These are phyloP conservation scores for Sebastes kiyomatsui DNA, from an alignment of 2,797 vertebrate genomes.

Conservation along the genomic window DNA sequence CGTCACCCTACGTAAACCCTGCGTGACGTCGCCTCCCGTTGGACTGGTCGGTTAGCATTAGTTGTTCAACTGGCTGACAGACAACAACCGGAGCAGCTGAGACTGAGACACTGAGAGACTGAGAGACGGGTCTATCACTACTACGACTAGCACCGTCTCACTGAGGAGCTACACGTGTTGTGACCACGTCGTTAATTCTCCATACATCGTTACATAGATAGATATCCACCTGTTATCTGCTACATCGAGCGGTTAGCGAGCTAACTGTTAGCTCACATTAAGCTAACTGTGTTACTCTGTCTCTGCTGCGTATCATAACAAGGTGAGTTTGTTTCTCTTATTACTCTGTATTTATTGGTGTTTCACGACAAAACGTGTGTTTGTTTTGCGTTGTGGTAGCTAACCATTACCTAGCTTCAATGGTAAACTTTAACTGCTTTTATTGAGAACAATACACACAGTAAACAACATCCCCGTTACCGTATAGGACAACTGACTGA, in stretches of 20 bases:
- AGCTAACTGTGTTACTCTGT: conserved; percentile 35
- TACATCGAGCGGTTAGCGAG: conserved; percentile 46
- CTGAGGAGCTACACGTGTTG: no score
- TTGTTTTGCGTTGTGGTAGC: background rate
- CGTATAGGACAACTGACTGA: conserved; percentile 11
- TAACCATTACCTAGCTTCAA: background rate
- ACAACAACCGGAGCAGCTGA: background rate
- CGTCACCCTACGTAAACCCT: conserved; percentile 9
- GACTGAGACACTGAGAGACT: background rate
- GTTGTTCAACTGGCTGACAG: conserved; percentile 62
- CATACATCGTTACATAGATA: background rate
- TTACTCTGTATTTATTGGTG: rapidly evolving
- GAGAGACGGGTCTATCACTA: background rate
- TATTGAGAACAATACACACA: conserved; percentile 24
- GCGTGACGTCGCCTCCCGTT: conserved; percentile 2
- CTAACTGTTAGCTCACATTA: conserved; percentile 46
- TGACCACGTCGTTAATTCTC: no score
- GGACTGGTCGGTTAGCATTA: conserved; percentile 57
- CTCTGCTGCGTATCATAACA: conserved; percentile 43
- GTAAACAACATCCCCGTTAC: conserved; percentile 38
- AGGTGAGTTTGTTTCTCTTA: conserved; percentile 56
- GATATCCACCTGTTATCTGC: conserved; percentile 62
- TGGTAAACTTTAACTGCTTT: conserved; percentile 3
- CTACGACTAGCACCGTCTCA: no score
- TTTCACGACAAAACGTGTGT: background rate